Evolutionary conservation across 2,797 vertebrate species (phyloP).

Genomic region (Neosalanx taihuensis): DNA sequence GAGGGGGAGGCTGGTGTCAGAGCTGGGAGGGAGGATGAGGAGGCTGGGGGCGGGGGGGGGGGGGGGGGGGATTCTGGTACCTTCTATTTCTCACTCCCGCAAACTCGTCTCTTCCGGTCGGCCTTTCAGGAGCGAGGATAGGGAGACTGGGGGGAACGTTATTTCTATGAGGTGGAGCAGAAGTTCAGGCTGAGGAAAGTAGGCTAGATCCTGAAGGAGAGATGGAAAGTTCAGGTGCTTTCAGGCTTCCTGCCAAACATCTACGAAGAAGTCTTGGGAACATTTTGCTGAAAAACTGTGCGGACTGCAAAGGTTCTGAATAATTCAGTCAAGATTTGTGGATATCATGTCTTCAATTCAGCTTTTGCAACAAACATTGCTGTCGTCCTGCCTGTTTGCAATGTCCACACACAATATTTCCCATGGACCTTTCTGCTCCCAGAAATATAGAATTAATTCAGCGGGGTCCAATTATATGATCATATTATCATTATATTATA

Average conservation of each 20-base stretch:
- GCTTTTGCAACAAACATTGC: not conserved
- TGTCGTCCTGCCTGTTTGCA: not conserved
- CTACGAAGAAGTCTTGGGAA: conserved; percentile 3
- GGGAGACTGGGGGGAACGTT: not conserved
- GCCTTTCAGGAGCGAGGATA: not conserved
- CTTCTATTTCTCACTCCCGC: not conserved
- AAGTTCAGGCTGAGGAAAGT: not conserved
- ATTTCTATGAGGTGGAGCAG: not conserved
- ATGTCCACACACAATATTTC: not conserved
- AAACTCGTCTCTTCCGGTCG: not conserved
- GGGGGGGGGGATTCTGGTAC: not conserved
- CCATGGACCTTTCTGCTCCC: not conserved
- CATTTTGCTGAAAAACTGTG: not conserved
- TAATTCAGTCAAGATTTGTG: not conserved
- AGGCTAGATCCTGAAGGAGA: not conserved
- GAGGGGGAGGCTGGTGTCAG: conserved; percentile 13
- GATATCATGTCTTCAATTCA: not conserved
- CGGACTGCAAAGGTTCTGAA: not conserved
- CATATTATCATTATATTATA: too few relatives aligned
- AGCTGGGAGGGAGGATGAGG: not conserved
- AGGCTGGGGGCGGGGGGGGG: not conserved
- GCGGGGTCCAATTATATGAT: too few relatives aligned
- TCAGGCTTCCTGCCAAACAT: not conserved
- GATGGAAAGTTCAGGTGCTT: not conserved
- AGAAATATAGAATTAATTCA: too few relatives aligned